Conservation (phyloP, 1,140 invertebrate species). For the Charaxes varanes region DNA sequence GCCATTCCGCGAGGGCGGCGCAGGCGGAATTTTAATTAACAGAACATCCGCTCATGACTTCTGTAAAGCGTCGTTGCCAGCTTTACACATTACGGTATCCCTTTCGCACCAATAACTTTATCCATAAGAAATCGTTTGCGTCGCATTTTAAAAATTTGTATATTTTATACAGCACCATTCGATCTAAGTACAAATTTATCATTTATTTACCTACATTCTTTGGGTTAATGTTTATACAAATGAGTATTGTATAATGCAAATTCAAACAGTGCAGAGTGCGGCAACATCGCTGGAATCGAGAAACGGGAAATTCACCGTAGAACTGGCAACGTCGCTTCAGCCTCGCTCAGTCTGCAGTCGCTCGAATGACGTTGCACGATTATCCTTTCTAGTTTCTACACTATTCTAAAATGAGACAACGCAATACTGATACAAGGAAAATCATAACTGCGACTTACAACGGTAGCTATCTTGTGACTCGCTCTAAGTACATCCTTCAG, state of each 20-base stretch:
- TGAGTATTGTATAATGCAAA: conserved; percentile 49
- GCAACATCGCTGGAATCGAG: conserved; percentile 55
- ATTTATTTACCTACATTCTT: no score
- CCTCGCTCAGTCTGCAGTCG: conserved; percentile 52
- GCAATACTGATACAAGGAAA: conserved; percentile 70
- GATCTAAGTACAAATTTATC: conserved; percentile 25
- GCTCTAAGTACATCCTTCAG: conserved; percentile 51
- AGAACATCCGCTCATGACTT: conserved; percentile 72
- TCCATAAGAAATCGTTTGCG: not conserved
- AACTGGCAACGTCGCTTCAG: conserved; percentile 63
- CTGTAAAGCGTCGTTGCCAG: conserved; percentile 60
- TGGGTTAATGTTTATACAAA: no score
- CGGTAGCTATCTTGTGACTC: conserved; percentile 50
- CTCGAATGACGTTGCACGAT: conserved; percentile 66
- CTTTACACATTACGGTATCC: conserved; percentile 39
- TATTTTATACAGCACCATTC: conserved; percentile 29
- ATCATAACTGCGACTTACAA: conserved; percentile 60
- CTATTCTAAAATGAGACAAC: conserved; percentile 66
- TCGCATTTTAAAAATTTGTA: conserved; percentile 34
- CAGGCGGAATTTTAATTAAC: conserved; percentile 74
- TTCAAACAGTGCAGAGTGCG: conserved; percentile 27
- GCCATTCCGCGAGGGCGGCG: conserved; percentile 71
- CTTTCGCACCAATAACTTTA: conserved; percentile 31
- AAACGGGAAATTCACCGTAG: conserved; percentile 53
- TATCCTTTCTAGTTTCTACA: conserved; percentile 71